phyloP scores from a whole-genome alignment of 2,888 invertebrate species.

The Ischnura elegans region DNA sequence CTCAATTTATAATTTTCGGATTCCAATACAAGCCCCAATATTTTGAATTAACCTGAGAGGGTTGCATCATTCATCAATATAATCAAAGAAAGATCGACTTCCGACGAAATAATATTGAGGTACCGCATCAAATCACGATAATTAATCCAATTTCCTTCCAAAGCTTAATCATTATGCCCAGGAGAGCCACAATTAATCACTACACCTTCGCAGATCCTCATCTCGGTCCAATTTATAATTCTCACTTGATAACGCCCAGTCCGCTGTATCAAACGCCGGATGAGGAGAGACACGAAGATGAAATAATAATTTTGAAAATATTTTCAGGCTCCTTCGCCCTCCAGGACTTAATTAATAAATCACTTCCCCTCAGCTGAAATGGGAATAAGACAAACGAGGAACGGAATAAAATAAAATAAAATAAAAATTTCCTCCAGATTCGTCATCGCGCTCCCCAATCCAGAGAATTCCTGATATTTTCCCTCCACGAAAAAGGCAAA shows the following conservation, averaged over 20 bases:
- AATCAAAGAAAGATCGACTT: neutral
- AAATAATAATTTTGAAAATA: neutral
- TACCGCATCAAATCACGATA: neutral
- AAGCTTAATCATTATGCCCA: neutral
- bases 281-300: neutral
- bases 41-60: neutral
- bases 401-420: neutral
- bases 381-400: constrained; percentile 4
- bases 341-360: constrained; percentile 8
- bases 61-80: neutral
- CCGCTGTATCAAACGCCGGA: neutral
- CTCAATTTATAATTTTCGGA: no score
- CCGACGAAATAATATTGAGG: neutral
- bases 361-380: neutral
- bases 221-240: neutral
- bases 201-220: neutral
- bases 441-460: neutral
- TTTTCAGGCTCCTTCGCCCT: neutral
- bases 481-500: neutral
- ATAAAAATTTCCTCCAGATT: neutral
- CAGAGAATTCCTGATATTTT: neutral
- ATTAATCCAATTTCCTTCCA: neutral
- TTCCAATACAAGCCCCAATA: neutral
- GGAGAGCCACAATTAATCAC: neutral
- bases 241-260: neutral